phyloP scores from a whole-genome alignment of 2,113 vertebrate genomes.

The Phycodurus eques region DNA sequence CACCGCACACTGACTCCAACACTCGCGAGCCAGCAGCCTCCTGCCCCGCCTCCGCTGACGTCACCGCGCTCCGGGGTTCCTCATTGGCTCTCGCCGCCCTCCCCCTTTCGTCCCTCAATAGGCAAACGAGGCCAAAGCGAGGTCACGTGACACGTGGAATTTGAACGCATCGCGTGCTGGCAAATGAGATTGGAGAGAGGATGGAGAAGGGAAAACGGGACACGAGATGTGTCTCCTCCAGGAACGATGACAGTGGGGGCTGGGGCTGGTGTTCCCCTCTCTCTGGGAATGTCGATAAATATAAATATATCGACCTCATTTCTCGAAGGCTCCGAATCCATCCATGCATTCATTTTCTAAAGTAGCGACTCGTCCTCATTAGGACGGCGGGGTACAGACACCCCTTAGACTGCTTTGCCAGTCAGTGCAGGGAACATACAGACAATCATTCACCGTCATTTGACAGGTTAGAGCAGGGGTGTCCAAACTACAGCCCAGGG shows the following conservation, averaged over 20 bases:
- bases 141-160: slow-evolving; percentile 59
- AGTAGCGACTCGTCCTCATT: too few relatives aligned
- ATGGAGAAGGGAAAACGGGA: slow-evolving; percentile 20
- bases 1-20: background rate
- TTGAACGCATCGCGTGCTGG: slow-evolving; percentile 57
- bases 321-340: background rate
- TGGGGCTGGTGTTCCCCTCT: slow-evolving; percentile 27
- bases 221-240: slow-evolving; percentile 61
- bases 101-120: background rate
- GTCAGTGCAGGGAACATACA: too few relatives aligned
- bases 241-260: slow-evolving; percentile 47
- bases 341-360: background rate
- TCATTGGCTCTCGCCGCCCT: background rate
- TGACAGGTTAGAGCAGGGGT: too few relatives aligned
- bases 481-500: too few relatives aligned
- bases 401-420: too few relatives aligned
- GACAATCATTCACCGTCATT: too few relatives aligned
- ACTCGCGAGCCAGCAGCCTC: background rate
- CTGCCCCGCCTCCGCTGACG: slow-evolving; percentile 58
- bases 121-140: slow-evolving; percentile 3
- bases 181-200: slow-evolving; percentile 41
- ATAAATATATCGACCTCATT: background rate
- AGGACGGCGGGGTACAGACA: too few relatives aligned
- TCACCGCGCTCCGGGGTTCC: slow-evolving; percentile 30
- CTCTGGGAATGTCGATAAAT: background rate